These are phyloP conservation scores for Zoanthus sociatus DNA, from an alignment of 92 coral and sea anemone genomes.

Conservation along the genomic window DNA sequence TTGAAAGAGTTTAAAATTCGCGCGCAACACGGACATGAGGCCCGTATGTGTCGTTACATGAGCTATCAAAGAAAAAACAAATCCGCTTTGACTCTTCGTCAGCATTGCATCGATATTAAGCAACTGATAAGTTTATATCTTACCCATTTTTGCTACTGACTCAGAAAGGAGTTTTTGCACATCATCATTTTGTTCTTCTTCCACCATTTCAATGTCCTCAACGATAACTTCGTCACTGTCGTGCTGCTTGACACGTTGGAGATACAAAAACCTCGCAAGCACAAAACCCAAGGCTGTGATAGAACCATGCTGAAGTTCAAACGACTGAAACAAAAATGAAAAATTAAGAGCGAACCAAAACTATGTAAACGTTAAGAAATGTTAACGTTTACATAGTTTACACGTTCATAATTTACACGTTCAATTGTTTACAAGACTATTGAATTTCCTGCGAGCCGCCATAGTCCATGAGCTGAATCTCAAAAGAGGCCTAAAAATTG, in stretches of 20 bases:
- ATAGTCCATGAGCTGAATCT: too few relatives aligned
- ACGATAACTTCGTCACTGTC: conserved; percentile 49
- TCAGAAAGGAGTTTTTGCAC: conserved; percentile 33
- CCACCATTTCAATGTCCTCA: conserved; percentile 81
- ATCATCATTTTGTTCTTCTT: neutral
- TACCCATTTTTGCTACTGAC: conserved; percentile 60
- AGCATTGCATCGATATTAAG: neutral
- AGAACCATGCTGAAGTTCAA: conserved; percentile 90
- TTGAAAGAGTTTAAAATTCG: too few relatives aligned
- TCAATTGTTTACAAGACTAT: too few relatives aligned
- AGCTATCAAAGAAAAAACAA: neutral
- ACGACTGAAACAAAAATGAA: conserved; percentile 47
- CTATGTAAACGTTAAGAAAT: neutral
- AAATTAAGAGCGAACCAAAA: neutral
- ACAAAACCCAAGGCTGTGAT: conserved; percentile 82
- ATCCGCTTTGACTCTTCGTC: neutral
- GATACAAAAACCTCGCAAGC: conserved; percentile 75
- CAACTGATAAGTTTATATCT: neutral
- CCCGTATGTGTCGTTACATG: too few relatives aligned
- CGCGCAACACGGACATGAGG: too few relatives aligned
- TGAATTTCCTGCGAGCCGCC: too few relatives aligned
- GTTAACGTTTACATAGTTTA: too few relatives aligned
- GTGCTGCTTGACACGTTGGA: neutral
- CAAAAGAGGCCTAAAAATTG: too few relatives aligned
- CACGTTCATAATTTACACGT: too few relatives aligned